Evolutionary conservation across 2,888 invertebrate genomes (phyloP), one percentile per base, ranked within the genome.

Genomic region (Tachina fera): DNA sequence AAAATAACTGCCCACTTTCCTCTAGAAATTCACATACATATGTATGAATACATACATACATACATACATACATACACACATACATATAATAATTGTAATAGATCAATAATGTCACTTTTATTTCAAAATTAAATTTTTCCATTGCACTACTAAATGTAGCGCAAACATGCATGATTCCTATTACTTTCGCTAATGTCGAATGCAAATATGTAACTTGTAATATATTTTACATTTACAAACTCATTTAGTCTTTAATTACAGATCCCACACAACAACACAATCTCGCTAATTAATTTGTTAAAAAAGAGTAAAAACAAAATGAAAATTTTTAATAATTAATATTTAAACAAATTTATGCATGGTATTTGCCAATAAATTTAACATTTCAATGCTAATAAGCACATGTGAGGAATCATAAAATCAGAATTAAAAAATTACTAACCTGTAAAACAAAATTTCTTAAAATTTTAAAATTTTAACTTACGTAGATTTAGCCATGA

Each of bases 211-310:
- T 31, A 67, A 58, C 68, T 53, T 39, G 11, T 67, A 43, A 43
- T 60, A 49, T 58, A 2, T 41, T 49, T 74, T 39, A 58, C 14
- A 60, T 13, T 74, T 74, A 49, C n/a, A 58, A 49, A 49, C 49
- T 45, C 2, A 43, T 51, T 74, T 58, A 43, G 31, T 49, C 58
- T 16, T 47, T 41, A 74, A 65, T 43, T 47, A 41, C 63, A 76
- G 3, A 31, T 61, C 39, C 45, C 72, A 60, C 67, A 58, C 77
- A 56, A 56, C 13, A n/a, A 8, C 14, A n/a, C 11, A 75, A 31
- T 31, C 31, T 74, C 79, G 75, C 45, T 80, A 84, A 80, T 84
- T 76, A 71, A 76, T 80, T 80, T 80, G 41, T 53, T 61, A 53
- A 53, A 53, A n/a, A 16, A 58, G 41, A 47, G 22, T 11, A 39